These are phyloP conservation scores for Candidula unifasciata DNA, from an alignment of 2,888 invertebrate genomes.

Conservation along the genomic window DNA sequence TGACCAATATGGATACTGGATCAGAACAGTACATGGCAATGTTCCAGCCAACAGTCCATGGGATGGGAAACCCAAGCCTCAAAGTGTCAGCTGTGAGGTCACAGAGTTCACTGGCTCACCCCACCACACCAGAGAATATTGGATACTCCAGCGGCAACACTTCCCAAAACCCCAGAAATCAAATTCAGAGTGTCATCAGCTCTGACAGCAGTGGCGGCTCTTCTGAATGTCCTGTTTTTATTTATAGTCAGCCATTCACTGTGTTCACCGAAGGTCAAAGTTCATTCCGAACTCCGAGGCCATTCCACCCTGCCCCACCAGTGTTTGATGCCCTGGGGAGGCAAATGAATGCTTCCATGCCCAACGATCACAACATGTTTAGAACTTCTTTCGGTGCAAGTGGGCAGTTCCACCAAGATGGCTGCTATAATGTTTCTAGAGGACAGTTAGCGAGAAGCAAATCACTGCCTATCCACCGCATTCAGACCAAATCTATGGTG, in stretches of 20 bases:
- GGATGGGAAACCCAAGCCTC: neutral
- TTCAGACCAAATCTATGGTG: neutral
- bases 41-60: neutral
- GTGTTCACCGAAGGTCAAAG: neutral
- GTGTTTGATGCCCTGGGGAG: neutral
- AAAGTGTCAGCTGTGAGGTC: neutral
- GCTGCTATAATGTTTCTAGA: neutral
- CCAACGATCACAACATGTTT: neutral
- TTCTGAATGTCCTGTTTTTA: neutral
- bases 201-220: constrained; percentile 1
- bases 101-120: neutral
- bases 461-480: constrained; percentile 1
- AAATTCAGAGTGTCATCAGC: neutral
- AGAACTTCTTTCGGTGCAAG: neutral
- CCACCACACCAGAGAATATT: neutral
- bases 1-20: neutral
- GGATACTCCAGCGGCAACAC: neutral
- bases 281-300: neutral
- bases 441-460: neutral
- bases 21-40: neutral
- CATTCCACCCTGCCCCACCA: constrained; percentile 3
- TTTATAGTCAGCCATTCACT: neutral
- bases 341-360: neutral
- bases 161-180: too few species aligned
- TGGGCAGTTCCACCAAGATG: neutral